Base-by-base conservation (phyloP, 2,797 vertebrate species). In the Echeneis naucrates region DNA sequence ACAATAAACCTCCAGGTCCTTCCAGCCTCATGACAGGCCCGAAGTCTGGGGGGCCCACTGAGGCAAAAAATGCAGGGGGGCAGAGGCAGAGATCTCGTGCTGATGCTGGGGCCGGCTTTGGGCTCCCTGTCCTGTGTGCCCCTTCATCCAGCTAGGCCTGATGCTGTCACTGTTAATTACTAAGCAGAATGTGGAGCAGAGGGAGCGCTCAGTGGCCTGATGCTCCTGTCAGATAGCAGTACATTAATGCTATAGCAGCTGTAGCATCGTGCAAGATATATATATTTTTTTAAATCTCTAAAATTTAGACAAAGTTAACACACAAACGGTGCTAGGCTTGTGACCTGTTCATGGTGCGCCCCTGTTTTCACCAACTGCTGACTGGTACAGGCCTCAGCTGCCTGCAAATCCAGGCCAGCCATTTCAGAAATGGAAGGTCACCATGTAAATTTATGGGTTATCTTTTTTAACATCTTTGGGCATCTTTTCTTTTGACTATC, bases 111-210 rank as follows among this genome's bases (percentile, higher is more conserved):
- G 59, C 58, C 58, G 65, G 45, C 35, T 78, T 82, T 84, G 77
- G 75, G 72, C 78, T 73, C 62, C 60, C 68, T 65, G 80, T 85
- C 63, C 85, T 82, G 77, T 77, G 58, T 78, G 79, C 77, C 84
- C 74, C 79, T 62, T 83, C 61, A 68, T 84, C 77, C 82, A 87
- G 68, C 42, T 75, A 64, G 80, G 78, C 71, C 82, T 24, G 64
- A 65, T 77, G 83, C 85, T 86, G 82, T 93, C 90, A 89, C 75
- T 81, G 84, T 89, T 85, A 93, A 93, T 95, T 93, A 93, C 62
- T 66, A 76, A 64, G 72, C 70, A 91, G 90, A 93, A 94, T 91
- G 87, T 86, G 78, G 87, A 91, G 72, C 65, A 63, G 54, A 67
- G 61, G 59, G 47, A 61, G 81, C 72, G 52, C 71, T 73, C 72